phyloP scores from a whole-genome alignment of 2,888 invertebrate genomes.

The Athripsodes cinereus region DNA sequence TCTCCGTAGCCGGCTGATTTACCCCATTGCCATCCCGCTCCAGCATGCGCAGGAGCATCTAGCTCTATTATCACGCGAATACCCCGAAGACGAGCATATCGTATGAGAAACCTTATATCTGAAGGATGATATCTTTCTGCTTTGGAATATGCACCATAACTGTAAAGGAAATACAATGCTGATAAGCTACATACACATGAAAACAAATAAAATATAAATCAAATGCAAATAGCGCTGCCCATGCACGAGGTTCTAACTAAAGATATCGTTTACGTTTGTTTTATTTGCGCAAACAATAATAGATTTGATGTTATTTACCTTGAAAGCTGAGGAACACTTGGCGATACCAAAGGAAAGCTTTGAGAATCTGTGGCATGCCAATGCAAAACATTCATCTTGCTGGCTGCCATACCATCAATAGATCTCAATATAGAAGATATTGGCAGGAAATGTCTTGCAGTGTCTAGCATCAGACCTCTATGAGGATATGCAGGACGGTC shows the following conservation, averaged over 20 bases:
- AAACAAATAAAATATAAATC: background rate
- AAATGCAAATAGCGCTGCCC: background rate
- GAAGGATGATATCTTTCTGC: constrained; percentile 60
- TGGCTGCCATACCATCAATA: constrained; percentile 79
- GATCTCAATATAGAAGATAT: constrained; percentile 61
- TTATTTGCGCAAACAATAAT: background rate
- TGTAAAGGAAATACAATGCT: constrained; percentile 31
- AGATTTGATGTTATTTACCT: constrained; percentile 43
- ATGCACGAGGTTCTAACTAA: too few relatives aligned
- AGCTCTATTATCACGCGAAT: constrained; percentile 83
- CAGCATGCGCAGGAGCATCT: constrained; percentile 82
- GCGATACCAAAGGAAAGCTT: constrained; percentile 81
- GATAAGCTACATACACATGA: background rate
- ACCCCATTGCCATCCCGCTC: constrained; percentile 85
- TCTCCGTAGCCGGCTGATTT: constrained; percentile 52
- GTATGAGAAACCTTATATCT: constrained; percentile 61
- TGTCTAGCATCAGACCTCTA: constrained; percentile 83
- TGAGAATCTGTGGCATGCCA: constrained; percentile 91
- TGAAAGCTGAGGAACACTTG: constrained; percentile 67
- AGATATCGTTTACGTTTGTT: background rate
- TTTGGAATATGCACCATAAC: constrained; percentile 68
- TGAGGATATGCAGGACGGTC: constrained; percentile 80
- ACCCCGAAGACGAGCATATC: constrained; percentile 73
- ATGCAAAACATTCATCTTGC: constrained; percentile 88
- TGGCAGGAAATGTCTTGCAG: constrained; percentile 81